phyloP scores from a whole-genome alignment of 2,797 vertebrate genomes.

The Heterohyrax brucei region DNA sequence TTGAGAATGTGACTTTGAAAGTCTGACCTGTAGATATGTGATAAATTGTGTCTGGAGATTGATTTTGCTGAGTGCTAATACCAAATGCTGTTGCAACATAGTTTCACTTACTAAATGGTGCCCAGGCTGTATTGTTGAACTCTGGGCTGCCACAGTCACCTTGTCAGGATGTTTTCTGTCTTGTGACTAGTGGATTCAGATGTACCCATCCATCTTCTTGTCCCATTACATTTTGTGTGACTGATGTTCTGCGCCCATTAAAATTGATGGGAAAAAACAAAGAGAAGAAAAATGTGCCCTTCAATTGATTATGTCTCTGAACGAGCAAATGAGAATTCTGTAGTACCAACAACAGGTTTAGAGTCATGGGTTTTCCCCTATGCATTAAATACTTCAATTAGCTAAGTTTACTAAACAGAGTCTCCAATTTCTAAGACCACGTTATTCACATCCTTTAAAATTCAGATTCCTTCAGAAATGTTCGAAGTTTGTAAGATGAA shows the following conservation, averaged over 20 bases:
- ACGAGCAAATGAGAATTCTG: conserved; percentile 89
- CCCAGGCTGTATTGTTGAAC: conserved; percentile 88
- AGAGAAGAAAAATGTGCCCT: conserved; percentile 92
- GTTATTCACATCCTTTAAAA: conserved; percentile 62
- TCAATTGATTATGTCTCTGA: conserved; percentile 91
- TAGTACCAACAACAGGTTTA: conserved; percentile 86
- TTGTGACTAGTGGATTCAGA: conserved; percentile 93
- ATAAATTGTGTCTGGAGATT: conserved; percentile 86
- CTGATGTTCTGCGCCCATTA: conserved; percentile 96
- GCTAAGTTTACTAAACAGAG: conserved; percentile 78
- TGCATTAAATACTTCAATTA: conserved; percentile 83
- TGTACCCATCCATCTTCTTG: conserved; percentile 96
- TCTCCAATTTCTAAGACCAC: conserved; percentile 30
- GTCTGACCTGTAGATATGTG: conserved; percentile 82
- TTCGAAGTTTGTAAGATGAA: conserved; percentile 76
- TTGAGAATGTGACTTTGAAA: conserved; percentile 82
- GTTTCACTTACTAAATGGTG: conserved; percentile 90
- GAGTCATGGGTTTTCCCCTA: conserved; percentile 72
- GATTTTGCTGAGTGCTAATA: conserved; percentile 88
- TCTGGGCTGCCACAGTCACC: conserved; percentile 88
- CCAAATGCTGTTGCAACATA: conserved; percentile 82
- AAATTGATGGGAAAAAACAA: conserved; percentile 95
- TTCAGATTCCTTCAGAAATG: conserved; percentile 65
- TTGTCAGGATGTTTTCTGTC: conserved; percentile 92
- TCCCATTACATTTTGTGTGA: conserved; percentile 95